A percentile compares a stretch with the other conserved stretches of the same genome.
Evolutionary conservation across 2,797 vertebrate genomes (phyloP).

Genomic region (Heteromormyrus szaboi): DNA sequence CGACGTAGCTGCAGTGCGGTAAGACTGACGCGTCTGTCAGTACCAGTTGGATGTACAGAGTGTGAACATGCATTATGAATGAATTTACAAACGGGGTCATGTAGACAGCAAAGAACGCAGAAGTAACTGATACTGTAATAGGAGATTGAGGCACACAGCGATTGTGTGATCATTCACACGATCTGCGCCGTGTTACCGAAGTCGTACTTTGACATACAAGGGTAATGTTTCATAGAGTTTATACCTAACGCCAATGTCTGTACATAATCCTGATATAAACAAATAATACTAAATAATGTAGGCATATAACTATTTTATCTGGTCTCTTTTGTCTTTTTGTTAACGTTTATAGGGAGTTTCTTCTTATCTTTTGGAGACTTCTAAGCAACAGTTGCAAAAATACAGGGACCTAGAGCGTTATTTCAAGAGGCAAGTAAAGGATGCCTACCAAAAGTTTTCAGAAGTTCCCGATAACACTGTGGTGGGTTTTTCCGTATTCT

Average conservation of each 20-base stretch:
- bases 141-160: not conserved
- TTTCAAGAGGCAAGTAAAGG: constrained; percentile 66
- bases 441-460: constrained; percentile 51
- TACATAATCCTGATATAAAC: not conserved
- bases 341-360: constrained; percentile 33
- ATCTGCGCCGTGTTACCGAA: not conserved
- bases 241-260: not conserved
- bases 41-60: not conserved
- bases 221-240: not conserved
- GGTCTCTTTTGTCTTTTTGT: not conserved
- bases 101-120: constrained; percentile 26
- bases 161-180: not conserved
- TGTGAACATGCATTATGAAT: constrained; percentile 7
- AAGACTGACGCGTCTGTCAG: not conserved
- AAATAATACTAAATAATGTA: not conserved
- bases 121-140: constrained; percentile 14
- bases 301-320: not conserved
- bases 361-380: constrained; percentile 46
- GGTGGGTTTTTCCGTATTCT: constrained; percentile 54
- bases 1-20: not conserved
- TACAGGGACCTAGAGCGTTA: constrained; percentile 61
- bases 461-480: constrained; percentile 45
- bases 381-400: constrained; percentile 47
- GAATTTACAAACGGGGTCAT: constrained; percentile 11
- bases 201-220: not conserved